Conservation (phyloP, 2,888 invertebrate species). For the Stenoptilia bipunctidactyla region DNA sequence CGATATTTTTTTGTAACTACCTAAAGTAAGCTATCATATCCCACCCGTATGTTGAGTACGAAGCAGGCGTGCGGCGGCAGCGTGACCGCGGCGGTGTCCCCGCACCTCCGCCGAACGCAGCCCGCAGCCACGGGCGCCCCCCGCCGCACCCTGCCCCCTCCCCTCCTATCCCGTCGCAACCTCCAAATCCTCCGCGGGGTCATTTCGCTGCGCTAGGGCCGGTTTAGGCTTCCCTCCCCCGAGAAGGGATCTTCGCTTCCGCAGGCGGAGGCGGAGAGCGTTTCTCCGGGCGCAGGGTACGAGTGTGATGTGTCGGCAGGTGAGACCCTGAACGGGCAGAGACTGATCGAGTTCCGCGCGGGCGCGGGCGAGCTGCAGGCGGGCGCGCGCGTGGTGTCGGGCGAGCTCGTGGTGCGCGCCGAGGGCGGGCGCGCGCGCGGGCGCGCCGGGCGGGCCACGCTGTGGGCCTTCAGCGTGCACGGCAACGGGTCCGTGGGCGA, state of each 20-base stretch:
- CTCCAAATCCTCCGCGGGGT: conserved; percentile 28
- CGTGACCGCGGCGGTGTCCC: background rate
- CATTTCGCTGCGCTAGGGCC: conserved; percentile 45
- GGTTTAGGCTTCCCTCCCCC: conserved; percentile 4
- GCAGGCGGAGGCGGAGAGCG: no score
- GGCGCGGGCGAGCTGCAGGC: conserved; percentile 67
- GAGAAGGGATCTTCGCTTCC: no score
- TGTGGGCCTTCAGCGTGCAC: conserved; percentile 80
- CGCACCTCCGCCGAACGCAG: conserved; percentile 34
- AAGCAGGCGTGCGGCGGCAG: conserved; percentile 34
- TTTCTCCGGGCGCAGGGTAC: no score
- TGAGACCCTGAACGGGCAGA: conserved; percentile 85
- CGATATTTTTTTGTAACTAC: no score
- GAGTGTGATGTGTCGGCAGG: conserved; percentile 60
- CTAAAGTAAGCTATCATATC: no score
- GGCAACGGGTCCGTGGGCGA: conserved; percentile 72
- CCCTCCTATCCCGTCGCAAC: conserved; percentile 19
- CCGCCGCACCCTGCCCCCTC: conserved; percentile 34
- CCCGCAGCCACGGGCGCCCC: conserved; percentile 55
- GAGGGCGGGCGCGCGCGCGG: conserved; percentile 38
- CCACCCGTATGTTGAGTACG: no score
- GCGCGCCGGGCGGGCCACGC: conserved; percentile 67
- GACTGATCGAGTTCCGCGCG: conserved; percentile 86
- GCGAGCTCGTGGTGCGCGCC: conserved; percentile 80
- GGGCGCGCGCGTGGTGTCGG: conserved; percentile 81